Base-by-base conservation (phyloP, 2,113 vertebrate genomes). In the Acrocephalus arundinaceus region DNA sequence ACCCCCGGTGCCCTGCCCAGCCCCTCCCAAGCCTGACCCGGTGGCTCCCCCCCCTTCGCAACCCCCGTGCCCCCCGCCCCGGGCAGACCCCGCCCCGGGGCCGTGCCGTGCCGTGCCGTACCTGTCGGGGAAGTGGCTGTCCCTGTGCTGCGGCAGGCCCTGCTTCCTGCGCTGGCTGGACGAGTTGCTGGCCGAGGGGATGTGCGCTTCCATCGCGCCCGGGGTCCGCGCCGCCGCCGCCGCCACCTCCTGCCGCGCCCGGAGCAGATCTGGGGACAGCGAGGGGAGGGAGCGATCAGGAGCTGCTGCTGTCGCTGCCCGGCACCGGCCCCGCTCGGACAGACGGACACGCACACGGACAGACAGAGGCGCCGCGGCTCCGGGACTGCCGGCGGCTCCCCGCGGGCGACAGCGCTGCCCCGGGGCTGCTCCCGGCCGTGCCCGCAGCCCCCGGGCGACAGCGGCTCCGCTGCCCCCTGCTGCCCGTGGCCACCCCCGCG, bases 131-230 rank as follows among this genome's bases (percentile, higher is more conserved):
- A 99, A 99, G 97, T 99, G 98, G 7, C 97, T 94, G 85, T 99
- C 99, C 37, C 98, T 97, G 96, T 98, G 99, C 97, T 99, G 99
- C 7, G 98, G 98, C 62, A 99, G 98, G 68, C 99, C 99, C 96
- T 99, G 99, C 96, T 99, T 99, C 93, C 99, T 98, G 87, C 99
- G 98, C 97, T 99, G 99, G 89, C 98, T 99, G 35, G 98, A 98
- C 4, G 97, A 90, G 90, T 91, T 96, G 93, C 94, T 43, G 87
- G 85, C 95, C 5, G 99, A 97, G 51, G 99, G 98, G 81, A 99
- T 98, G 96, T 99, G 99, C 88, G 98, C 98, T 80, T 99, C 99
- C 98, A 99, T 98, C 84, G 98, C 97, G 33, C 97, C 95, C 28
- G 98, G 98, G 91, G 98, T 99, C 88, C 99, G 98, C 72, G 98